Evolutionary conservation across 2,797 vertebrate species (phyloP), one percentile per base, ranked within the genome.

Genomic region (Falco biarmicus): DNA sequence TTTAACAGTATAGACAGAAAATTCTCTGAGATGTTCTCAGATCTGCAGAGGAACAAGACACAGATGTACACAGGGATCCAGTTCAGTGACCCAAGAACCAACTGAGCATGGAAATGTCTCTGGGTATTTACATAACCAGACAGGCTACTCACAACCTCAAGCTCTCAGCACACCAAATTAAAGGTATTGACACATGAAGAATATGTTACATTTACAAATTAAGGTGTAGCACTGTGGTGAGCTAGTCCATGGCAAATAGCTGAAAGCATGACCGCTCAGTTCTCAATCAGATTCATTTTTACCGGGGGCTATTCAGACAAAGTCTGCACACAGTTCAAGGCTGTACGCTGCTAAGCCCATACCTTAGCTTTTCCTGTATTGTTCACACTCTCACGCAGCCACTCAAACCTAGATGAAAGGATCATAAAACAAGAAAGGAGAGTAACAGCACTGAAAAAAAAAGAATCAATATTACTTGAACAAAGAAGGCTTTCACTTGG

Each of bases 401-500:
- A 84, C 80, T 84, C 87, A 73, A 73, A 61, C 25, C 29, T 10
- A 81, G 51, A 70, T 66, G 68, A 91, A 89, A 90, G 47, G 56
- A 32, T 59, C 59, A 66, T 82, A 82, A 90, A 90, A 79, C 73
- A 89, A 61, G 57, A 70, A 91, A 65, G 74, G 25, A 77, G 39
- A 92, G 47, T 45, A 94, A 80, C n/a, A 92, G 47, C 61, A 60
- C 39, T n/a, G 59, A 78, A 91, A 80, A 51, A 51, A 75, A 0
- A 53, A 81, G 51, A 73, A 88, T 87, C 89, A 45, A 74, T 64
- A 91, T 68, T 86, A 81, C 45, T 11, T 84, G 84, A 90, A 71
- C 64, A 96, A 93, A 97, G 86, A 48, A 12, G 16, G 69, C 45
- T 83, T 92, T 84, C 79, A 86, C 51, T 45, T 48, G 50, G 13